A percentile compares a stretch with the other conserved stretches of the same genome.
Evolutionary conservation across 2,113 vertebrate species (phyloP).

Genomic region (Cyanistes caeruleus): DNA sequence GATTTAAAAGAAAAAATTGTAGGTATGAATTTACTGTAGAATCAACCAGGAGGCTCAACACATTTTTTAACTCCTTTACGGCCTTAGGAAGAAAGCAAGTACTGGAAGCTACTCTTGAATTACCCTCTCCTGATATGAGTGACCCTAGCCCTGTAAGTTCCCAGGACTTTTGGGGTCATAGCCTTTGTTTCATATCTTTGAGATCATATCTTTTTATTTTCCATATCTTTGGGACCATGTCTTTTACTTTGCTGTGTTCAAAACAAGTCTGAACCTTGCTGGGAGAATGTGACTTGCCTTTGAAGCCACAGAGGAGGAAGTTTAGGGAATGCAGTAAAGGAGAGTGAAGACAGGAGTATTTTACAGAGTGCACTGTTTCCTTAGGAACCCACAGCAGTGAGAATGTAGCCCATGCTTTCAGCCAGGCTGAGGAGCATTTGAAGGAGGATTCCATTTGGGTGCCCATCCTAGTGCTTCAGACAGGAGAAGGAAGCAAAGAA

Average conservation of each 20-base stretch:
- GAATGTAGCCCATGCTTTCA: neutral
- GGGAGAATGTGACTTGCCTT: neutral
- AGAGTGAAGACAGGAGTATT: neutral
- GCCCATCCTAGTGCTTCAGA: neutral
- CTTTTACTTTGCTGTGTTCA: neutral
- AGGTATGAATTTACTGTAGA: neutral
- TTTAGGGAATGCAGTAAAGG: neutral
- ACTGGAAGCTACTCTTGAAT: neutral
- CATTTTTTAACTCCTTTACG: neutral
- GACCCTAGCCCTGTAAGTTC: neutral
- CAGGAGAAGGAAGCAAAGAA: neutral
- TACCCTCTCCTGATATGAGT: neutral
- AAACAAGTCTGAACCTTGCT: neutral
- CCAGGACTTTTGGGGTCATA: neutral
- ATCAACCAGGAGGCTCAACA: neutral
- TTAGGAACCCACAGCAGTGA: neutral
- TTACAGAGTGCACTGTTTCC: neutral
- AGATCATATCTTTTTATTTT: neutral
- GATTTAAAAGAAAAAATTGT: neutral
- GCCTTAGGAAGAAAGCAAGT: neutral
- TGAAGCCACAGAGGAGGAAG: neutral
- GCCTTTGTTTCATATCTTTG: neutral
- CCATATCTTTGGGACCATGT: neutral
- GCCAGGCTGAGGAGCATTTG: neutral
- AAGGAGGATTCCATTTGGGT: neutral